These are phyloP conservation scores for Urophycis tenuis DNA, from an alignment of 2,797 vertebrate species.

Conservation along the genomic window DNA sequence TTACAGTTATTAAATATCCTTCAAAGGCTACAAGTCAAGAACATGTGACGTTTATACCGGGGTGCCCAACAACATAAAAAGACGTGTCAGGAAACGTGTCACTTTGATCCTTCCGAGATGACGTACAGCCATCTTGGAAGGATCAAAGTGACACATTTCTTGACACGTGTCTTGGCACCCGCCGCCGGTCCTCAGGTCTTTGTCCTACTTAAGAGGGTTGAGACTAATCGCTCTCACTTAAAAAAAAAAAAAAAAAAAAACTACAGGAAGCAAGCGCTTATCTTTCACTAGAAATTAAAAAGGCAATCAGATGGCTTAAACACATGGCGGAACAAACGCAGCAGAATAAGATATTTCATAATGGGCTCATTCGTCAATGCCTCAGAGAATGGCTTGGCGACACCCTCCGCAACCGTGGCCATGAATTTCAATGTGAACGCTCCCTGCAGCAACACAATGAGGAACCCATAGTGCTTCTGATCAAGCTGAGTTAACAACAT, in stretches of 20 bases:
- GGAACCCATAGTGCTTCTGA: slow-evolving; percentile 19
- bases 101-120: neutral
- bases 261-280: slow-evolving; percentile 30
- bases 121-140: neutral
- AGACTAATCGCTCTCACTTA: slow-evolving; percentile 47
- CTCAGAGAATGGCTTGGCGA: slow-evolving; percentile 26
- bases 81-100: neutral
- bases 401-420: slow-evolving; percentile 12
- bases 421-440: slow-evolving; percentile 28
- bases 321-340: slow-evolving; percentile 26
- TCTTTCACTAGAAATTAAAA: slow-evolving; percentile 44
- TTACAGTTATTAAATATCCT: neutral
- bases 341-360: slow-evolving; percentile 36
- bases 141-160: neutral
- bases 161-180: neutral
- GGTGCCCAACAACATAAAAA: neutral
- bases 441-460: slow-evolving; percentile 14
- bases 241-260: no score
- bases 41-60: neutral
- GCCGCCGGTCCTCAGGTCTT: slow-evolving; percentile 11
- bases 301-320: slow-evolving; percentile 43
- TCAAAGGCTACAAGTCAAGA: neutral
- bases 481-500: slow-evolving; percentile 9
- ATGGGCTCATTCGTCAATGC: slow-evolving; percentile 48
- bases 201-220: slow-evolving; percentile 22